These are phyloP conservation scores for Neopelma chrysocephalum DNA, from an alignment of 2,797 vertebrate genomes.

Conservation along the genomic window DNA sequence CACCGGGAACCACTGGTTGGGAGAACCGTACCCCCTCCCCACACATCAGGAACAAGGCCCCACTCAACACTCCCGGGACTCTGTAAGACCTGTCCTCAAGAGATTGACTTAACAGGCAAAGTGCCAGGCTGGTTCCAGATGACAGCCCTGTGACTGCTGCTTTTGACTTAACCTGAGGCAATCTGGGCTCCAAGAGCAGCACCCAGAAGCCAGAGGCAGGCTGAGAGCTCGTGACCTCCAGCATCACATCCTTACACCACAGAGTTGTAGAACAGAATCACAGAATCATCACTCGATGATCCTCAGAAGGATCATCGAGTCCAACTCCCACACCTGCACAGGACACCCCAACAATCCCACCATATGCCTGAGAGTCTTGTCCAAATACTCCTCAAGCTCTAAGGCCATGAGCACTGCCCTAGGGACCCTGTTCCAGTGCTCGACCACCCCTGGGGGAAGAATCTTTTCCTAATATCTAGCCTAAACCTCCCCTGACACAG, in stretches of 20 bases:
- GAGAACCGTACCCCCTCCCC: background rate
- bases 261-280: background rate
- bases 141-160: background rate
- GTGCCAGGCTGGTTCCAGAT: background rate
- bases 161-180: background rate
- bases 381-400: background rate
- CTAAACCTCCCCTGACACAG: background rate
- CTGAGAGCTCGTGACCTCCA: background rate
- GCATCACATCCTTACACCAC: fast-evolving
- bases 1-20: background rate
- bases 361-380: background rate
- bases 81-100: fast-evolving
- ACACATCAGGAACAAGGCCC: fast-evolving
- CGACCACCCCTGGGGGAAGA: background rate
- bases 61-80: background rate
- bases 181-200: background rate
- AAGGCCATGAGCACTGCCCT: background rate
- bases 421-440: background rate
- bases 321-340: fast-evolving
- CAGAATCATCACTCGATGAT: too few species aligned
- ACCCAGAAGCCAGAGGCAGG: background rate
- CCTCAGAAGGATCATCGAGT: fast-evolving
- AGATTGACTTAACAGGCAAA: background rate
- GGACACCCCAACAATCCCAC: background rate
- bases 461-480: fast-evolving